Base-by-base conservation (phyloP, 1,140 invertebrate species). In the Zaprionus kolodkinae region DNA sequence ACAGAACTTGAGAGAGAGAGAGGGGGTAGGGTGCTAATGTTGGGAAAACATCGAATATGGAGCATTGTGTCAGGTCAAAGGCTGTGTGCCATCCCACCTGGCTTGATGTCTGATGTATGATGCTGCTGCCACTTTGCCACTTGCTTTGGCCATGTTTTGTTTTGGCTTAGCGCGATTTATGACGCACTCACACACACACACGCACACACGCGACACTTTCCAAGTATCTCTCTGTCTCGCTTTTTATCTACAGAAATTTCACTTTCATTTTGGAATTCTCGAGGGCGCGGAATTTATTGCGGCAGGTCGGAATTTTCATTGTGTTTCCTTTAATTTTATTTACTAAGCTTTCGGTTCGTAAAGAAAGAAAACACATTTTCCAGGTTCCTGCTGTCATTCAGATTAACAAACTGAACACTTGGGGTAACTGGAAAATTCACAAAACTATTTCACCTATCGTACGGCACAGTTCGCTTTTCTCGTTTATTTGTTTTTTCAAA, bases 31-130 rank as follows among this genome's bases (percentile, higher is more conserved):
- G 3, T 30, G 27, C 27, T 3, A 3, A 3, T 30, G 27, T 0
- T 3, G 27, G 27, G 6, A 30, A 30, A 91, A 91, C 88, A 91
- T 91, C 62, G 88, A 91, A 91, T 88, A 56, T 91, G 64, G 84
- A 91, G 88, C 88, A 91, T 85, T 91, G 88, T 91, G 88, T 76
- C 88, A 88, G 88, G 88, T 91, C 88, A 91, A 85, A 91, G 78
- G 69, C 71, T 81, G 54, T 63, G 33, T 48, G 64, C 48, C 76
- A 65, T 72, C 55, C 81, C 81, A 57, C 66, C 65, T 61, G 78
- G 75, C 69, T 73, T 73, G 62, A 72, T 76, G 68, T 72, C 55
- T 54, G 81, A 84, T 78, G 73, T 77, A 62, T 73, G 63, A 67
- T 76, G 74, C 69, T 66, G 15, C 48, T 21, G 21, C 21, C n/a